These are phyloP conservation scores for Dicranocentrus wangi DNA, from an alignment of 2,888 invertebrate genomes.

Conservation along the genomic window DNA sequence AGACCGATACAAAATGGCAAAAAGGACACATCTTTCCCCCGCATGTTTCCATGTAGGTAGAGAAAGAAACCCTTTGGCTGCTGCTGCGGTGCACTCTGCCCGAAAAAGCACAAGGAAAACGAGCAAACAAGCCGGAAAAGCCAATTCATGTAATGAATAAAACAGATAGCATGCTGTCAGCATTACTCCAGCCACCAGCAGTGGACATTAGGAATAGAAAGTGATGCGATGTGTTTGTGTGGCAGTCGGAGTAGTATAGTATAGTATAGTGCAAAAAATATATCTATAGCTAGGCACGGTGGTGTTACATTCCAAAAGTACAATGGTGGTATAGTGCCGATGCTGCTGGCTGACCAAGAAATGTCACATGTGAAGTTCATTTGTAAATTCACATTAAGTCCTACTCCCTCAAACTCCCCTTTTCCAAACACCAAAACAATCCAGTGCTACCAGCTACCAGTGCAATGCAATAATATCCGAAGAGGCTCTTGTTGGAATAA, in stretches of 20 bases:
- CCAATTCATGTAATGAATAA: constrained; percentile 62
- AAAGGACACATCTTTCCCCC: not conserved
- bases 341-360: constrained; percentile 58
- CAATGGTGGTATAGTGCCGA: no score
- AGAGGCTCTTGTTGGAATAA: no score
- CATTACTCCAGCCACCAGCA: constrained; percentile 40
- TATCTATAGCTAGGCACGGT: no score
- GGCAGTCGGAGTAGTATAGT: constrained; percentile 19
- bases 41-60: not conserved
- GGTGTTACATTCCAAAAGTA: no score
- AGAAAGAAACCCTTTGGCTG: constrained; percentile 1
- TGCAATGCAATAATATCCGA: no score
- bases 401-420: constrained; percentile 16
- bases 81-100: not conserved
- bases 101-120: constrained; percentile 4
- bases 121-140: constrained; percentile 47
- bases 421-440: constrained; percentile 17
- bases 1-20: constrained; percentile 19
- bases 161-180: constrained; percentile 58
- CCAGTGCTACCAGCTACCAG: no score
- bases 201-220: constrained; percentile 32
- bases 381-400: constrained; percentile 59
- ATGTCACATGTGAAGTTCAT: constrained; percentile 61
- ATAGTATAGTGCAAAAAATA: no score
- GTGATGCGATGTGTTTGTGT: no score